Conservation (phyloP, 2,888 invertebrate genomes). For the Pammene fasciana region DNA sequence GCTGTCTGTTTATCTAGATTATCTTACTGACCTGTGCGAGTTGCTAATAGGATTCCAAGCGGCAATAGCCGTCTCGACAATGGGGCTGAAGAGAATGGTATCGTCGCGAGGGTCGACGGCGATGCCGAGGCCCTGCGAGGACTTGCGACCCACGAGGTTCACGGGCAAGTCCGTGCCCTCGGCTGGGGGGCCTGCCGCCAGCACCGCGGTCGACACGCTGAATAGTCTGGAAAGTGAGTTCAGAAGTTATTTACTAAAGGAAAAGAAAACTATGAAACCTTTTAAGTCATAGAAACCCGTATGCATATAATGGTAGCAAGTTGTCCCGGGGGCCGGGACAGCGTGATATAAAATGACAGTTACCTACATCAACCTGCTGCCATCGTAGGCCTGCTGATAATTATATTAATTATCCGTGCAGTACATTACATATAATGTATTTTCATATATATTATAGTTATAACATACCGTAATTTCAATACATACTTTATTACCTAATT, state of each 20-base stretch:
- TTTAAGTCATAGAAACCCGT: neutral
- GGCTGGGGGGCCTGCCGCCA: constrained; percentile 88
- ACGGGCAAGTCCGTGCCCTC: constrained; percentile 89
- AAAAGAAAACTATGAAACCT: constrained; percentile 14
- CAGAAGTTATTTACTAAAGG: neutral
- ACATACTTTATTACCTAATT: no score
- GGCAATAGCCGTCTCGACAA: constrained; percentile 91
- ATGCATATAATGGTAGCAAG: no score
- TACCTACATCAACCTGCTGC: no score
- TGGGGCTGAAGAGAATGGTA: constrained; percentile 89
- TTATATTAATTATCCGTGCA: no score
- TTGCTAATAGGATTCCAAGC: constrained; percentile 90
- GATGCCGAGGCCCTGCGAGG: constrained; percentile 91
- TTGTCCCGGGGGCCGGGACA: no score
- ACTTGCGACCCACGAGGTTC: constrained; percentile 90
- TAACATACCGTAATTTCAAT: no score
- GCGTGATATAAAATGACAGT: no score
- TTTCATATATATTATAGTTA: no score
- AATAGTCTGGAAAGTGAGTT: constrained; percentile 83
- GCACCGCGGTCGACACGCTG: constrained; percentile 88
- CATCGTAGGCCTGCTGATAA: no score
- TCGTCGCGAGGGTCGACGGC: constrained; percentile 88
- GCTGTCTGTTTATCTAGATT: no score
- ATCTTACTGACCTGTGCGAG: constrained; percentile 84
- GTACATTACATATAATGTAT: no score